These are phyloP conservation scores for Drosophila arawakana DNA, from an alignment of 1,140 invertebrate genomes.

Conservation along the genomic window DNA sequence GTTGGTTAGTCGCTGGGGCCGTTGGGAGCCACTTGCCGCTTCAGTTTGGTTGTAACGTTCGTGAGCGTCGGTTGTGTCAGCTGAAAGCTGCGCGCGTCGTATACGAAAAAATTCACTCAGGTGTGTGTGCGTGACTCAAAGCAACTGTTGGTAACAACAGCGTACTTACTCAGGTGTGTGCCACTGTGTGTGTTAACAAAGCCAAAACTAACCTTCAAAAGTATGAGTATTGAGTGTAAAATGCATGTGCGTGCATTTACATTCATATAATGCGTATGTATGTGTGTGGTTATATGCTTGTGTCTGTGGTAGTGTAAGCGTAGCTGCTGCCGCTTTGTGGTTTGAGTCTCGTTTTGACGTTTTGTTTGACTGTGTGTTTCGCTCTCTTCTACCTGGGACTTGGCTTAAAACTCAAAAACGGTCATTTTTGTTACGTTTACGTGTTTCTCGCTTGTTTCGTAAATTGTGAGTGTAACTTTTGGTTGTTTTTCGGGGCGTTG, in stretches of 20 bases:
- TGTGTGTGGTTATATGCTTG: slow-evolving; percentile 14
- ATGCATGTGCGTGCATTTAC: slow-evolving; percentile 28
- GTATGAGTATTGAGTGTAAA: slow-evolving; percentile 21
- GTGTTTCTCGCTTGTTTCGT: slow-evolving; percentile 58
- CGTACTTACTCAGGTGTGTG: slow-evolving; percentile 18
- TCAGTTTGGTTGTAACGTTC: slow-evolving; percentile 56
- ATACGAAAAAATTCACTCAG: slow-evolving; percentile 48
- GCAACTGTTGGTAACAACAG: slow-evolving; percentile 70
- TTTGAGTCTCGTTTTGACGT: slow-evolving; percentile 47
- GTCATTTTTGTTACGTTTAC: slow-evolving; percentile 74
- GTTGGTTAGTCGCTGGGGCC: slow-evolving; percentile 9
- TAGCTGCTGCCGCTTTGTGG: slow-evolving; percentile 19
- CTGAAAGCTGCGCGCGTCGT: slow-evolving; percentile 63
- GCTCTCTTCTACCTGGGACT: slow-evolving; percentile 39
- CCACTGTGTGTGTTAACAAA: slow-evolving; percentile 62
- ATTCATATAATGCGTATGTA: slow-evolving; percentile 28
- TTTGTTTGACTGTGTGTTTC: slow-evolving; percentile 47
- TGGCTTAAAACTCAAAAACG: slow-evolving; percentile 68
- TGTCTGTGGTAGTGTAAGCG: slow-evolving; percentile 33
- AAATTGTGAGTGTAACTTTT: slow-evolving; percentile 34
- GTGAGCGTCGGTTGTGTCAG: slow-evolving; percentile 56
- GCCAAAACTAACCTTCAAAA: slow-evolving; percentile 44
- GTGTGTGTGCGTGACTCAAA: slow-evolving; percentile 51
- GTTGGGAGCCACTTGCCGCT: slow-evolving; percentile 19
- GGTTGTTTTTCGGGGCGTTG: slow-evolving; percentile 68